Base-by-base conservation (phyloP, 1,140 invertebrate species). In the Euborellia annulipes region DNA sequence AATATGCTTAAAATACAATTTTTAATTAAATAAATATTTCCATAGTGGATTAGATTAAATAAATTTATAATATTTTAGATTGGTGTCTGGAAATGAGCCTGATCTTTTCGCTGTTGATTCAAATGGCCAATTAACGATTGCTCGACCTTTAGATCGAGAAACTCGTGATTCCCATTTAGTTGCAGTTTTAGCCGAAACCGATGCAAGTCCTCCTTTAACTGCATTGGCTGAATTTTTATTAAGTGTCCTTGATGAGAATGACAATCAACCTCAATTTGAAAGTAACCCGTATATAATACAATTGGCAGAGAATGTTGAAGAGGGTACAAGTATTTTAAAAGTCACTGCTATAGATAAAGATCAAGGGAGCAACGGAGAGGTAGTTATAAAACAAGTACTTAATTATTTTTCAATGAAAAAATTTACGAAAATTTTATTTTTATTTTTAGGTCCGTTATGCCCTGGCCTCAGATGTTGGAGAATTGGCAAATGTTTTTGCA, bases 231-330 rank as follows among this genome's bases (percentile, higher is more conserved):
- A 80, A 60, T 78, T 92, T 46, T 68, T 72, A 2, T 68, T 94
- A 27, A 78, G 82, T 54, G 78, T 95, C 19, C 65, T 85, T 37
- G 89, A 96, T 61, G 82, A 87, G 50, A 94, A 96, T 61, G 90
- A 95, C 63, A 84, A 93, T 59, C 69, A 76, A 19, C 91, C 91
- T 0, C 67, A 73, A 48, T 94, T 94, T 64, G 82, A 91, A 58
- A 88, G 79, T 54, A 76, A 75, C 52, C 76, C 78, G 0, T 94
- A 94, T 62, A 68, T 70, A 36, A 65, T 85, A 3, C 72, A 68
- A 41, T 60, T 94, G 1, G 79, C 83, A 0, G 89, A 94, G 62
- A 89, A 91, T 63, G 69, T 84, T 14, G 73, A 79, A 43, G 78
- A 83, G 57, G 81, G 84, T 1, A 77, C 78, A 13, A 73, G 74